phyloP scores from a whole-genome alignment of 2,113 vertebrate species.

The Bufo bufo region DNA sequence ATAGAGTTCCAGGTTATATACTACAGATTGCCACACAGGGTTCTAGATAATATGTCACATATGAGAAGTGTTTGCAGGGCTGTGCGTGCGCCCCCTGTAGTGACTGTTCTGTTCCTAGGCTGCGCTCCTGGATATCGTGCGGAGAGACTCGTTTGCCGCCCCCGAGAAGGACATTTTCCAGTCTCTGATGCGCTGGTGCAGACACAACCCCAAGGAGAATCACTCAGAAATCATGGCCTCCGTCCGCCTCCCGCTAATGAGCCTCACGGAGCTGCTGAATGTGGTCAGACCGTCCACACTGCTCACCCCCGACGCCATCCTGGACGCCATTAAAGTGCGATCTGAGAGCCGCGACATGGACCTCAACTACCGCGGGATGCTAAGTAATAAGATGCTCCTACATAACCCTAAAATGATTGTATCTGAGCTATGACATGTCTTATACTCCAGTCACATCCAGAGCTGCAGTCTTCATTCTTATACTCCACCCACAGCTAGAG shows the following conservation, averaged over 20 bases:
- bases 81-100: background rate
- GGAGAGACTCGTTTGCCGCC: constrained; percentile 92
- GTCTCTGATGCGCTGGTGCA: constrained; percentile 93
- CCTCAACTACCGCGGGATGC: constrained; percentile 97
- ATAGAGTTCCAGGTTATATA: too few species aligned
- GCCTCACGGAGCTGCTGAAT: constrained; percentile 92
- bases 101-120: constrained; percentile 68
- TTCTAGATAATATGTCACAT: too few species aligned
- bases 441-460: too few species aligned
- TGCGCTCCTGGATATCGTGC: constrained; percentile 87
- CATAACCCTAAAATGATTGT: too few species aligned
- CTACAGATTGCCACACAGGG: too few species aligned
- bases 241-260: constrained; percentile 94
- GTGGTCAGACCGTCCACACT: constrained; percentile 90
- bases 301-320: constrained; percentile 90
- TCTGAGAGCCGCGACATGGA: constrained; percentile 98
- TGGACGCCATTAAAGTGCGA: constrained; percentile 96
- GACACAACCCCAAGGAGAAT: constrained; percentile 84
- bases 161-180: constrained; percentile 96
- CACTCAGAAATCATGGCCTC: constrained; percentile 90
- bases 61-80: background rate
- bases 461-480: too few species aligned
- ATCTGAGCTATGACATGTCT: too few species aligned
- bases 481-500: too few species aligned
- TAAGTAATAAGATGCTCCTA: constrained; percentile 75